Base-by-base conservation (phyloP, 1,140 invertebrate species). In the Anoplolepis gracilipes region DNA sequence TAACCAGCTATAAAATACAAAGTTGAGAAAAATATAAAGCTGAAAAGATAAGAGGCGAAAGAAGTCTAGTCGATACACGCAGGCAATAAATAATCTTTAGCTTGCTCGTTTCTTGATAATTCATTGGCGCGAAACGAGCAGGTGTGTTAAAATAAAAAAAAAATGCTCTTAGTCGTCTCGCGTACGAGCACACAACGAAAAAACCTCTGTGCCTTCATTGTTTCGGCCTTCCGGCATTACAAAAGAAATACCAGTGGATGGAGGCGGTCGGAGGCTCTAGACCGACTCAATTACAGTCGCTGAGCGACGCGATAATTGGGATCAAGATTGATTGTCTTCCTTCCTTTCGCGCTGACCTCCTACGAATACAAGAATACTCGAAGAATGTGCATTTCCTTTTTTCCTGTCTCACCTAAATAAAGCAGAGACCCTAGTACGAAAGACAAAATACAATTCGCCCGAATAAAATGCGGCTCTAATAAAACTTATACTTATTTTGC, bases 241-340 rank as follows among this genome's bases (percentile, higher is more conserved):
- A 78, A 85, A 85, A 76, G 59, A 73, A 82, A 75, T 75, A 72
- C 49, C 64, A 57, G 30, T 72, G 65, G 73, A 69, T 59, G n/a
- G 39, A 67, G 55, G 49, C 11, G 67, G 77, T 39, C 49, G 85
- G 25, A 75, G 49, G 70, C 42, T 55, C 59, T 22, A 90, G 90
- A 91, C 89, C 87, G 88, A 91, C 91, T 93, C 92, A 94, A 94
- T 93, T 93, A 94, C 91, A 88, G 88, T 87, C 76, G 87, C 86
- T 92, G 91, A 94, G 92, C 90, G 92, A 93, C 92, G 91, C 91
- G 93, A 93, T 94, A 93, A 94, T 94, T 94, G 91, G 91, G 90
- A 93, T 88, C 89, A 93, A 93, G 92, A 93, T 93, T 93, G 91
- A 93, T 93, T 86, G 92, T 91, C 91, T 91, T 90, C 84, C 88